Conservation (phyloP, 1,140 invertebrate species). For the Microplitis demolitor region DNA sequence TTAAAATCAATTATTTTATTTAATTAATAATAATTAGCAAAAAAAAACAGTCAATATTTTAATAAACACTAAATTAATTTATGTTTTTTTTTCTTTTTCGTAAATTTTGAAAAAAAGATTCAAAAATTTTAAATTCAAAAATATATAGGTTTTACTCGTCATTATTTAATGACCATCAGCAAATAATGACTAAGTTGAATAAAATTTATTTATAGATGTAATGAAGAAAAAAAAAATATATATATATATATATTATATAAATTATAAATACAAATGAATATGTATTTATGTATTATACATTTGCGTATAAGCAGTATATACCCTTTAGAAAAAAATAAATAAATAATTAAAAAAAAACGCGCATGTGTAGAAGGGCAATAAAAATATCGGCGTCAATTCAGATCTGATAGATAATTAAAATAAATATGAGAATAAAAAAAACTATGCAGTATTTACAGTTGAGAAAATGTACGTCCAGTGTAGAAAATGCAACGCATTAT, state of each 20-base stretch:
- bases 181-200: no score
- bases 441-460: not conserved
- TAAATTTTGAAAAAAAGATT: not conserved
- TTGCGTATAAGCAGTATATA: not conserved
- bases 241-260: slow-evolving; percentile 7
- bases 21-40: slow-evolving; percentile 10
- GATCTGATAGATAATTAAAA: slow-evolving; percentile 6
- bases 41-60: not conserved
- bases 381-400: slow-evolving; percentile 24
- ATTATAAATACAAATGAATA: slow-evolving; percentile 32
- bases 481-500: not conserved
- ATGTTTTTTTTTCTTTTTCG: no score
- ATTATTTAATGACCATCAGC: slow-evolving; percentile 1
- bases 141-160: not conserved
- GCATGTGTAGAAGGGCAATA: slow-evolving; percentile 14
- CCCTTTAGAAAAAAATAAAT: not conserved
- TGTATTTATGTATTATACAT: slow-evolving; percentile 10
- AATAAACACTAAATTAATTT: not conserved
- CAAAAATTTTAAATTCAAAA: not conserved
- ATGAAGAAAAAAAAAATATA: slow-evolving; percentile 27
- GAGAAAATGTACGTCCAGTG: not conserved
- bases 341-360: not conserved
- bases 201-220: slow-evolving; percentile 27
- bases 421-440: not conserved
- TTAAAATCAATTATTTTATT: slow-evolving; percentile 34